Conservation (phyloP, 2,888 invertebrate species). For the Fragum whitleyi region DNA sequence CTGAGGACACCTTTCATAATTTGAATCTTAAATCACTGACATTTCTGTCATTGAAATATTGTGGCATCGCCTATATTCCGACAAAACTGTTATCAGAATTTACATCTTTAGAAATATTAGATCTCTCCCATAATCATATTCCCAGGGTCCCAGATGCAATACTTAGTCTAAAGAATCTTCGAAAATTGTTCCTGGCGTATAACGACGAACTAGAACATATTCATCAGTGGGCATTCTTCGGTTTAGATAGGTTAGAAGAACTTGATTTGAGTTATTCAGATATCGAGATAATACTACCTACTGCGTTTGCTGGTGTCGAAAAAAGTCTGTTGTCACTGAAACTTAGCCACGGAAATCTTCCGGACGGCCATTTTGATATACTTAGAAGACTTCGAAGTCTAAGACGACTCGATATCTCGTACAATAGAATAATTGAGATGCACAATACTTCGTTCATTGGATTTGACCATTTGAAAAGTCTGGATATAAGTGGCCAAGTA, state of each 20-base stretch:
- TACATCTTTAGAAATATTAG: conserved; percentile 44
- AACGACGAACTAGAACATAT: conserved; percentile 54
- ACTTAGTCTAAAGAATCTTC: conserved; percentile 42
- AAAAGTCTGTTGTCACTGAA: conserved; percentile 40
- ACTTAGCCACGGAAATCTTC: conserved; percentile 45
- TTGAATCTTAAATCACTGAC: conserved; percentile 36
- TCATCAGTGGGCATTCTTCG: conserved; percentile 53
- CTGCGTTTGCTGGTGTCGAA: conserved; percentile 56
- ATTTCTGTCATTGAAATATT: conserved; percentile 42
- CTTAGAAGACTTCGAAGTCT: conserved; percentile 46
- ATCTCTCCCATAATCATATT: conserved; percentile 59
- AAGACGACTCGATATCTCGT: conserved; percentile 51
- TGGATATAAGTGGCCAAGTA: conserved; percentile 60
- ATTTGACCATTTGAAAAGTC: conserved; percentile 51
- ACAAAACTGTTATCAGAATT: conserved; percentile 45
- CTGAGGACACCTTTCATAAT: conserved; percentile 38
- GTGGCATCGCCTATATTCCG: conserved; percentile 51
- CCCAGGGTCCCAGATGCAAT: conserved; percentile 50
- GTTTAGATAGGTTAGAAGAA: conserved; percentile 38
- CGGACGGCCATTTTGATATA: conserved; percentile 55
- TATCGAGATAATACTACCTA: conserved; percentile 42
- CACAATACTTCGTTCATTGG: conserved; percentile 63
- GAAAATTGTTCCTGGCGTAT: conserved; percentile 44
- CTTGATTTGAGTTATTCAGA: conserved; percentile 54
- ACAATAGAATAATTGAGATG: conserved; percentile 63